Evolutionary conservation across 2,888 invertebrate species (phyloP).

Genomic region (Leptogaster cylindrica): DNA sequence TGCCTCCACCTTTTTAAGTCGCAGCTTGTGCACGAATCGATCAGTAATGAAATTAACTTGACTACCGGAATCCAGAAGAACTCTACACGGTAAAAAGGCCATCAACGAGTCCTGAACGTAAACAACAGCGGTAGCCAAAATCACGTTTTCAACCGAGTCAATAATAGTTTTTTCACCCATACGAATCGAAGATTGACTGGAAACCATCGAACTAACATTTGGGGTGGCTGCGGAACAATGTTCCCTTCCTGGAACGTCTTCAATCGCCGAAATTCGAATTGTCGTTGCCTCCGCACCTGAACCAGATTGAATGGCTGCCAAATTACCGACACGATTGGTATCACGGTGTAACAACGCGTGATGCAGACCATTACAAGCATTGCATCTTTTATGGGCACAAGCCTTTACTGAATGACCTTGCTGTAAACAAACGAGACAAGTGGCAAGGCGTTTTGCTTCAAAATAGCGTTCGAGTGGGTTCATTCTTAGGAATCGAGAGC

Average conservation of each 20-base stretch:
- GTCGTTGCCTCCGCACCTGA: too few species aligned
- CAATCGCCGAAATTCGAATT: too few species aligned
- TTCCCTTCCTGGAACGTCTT: too few species aligned
- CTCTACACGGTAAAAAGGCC: conserved; percentile 6
- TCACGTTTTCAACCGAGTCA: too few species aligned
- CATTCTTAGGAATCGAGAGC: background rate
- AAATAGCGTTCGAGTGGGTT: background rate
- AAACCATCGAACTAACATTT: too few species aligned
- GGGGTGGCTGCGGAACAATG: too few species aligned
- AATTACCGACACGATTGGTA: too few species aligned
- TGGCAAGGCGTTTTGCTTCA: background rate
- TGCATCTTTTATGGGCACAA: background rate
- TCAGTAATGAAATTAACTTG: conserved; percentile 38
- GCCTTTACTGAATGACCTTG: background rate
- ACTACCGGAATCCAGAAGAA: conserved; percentile 30
- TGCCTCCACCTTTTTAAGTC: background rate
- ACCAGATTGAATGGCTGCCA: too few species aligned
- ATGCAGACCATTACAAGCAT: background rate
- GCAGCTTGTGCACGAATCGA: conserved; percentile 29
- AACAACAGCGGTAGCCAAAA: too few species aligned
- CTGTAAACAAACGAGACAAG: background rate
- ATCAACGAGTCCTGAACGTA: too few species aligned
- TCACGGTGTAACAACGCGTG: background rate
- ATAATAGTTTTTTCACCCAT: too few species aligned
- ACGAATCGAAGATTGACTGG: too few species aligned